Conservation (phyloP, 2,888 invertebrate species). For the Tetanocera ferruginea region DNA sequence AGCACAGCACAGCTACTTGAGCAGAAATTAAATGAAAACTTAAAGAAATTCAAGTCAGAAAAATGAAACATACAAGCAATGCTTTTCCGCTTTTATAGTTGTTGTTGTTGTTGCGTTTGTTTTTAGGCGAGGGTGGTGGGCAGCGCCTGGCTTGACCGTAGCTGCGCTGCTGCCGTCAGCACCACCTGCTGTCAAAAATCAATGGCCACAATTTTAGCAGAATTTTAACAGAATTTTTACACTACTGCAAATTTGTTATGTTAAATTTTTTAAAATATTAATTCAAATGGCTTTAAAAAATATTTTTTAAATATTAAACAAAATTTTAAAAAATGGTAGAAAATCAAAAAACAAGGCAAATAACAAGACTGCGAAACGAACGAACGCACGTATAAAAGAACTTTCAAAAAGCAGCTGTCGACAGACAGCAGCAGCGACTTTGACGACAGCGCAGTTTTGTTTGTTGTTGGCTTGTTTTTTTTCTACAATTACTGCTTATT, state of each 20-base stretch:
- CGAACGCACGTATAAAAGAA: conserved; percentile 9
- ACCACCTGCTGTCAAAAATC: conserved; percentile 19
- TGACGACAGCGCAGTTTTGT: neutral
- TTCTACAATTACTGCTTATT: neutral
- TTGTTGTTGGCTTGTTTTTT: neutral
- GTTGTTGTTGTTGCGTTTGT: neutral
- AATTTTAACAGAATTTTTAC: neutral
- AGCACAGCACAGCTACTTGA: neutral
- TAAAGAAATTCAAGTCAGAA: neutral
- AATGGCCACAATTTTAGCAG: neutral
- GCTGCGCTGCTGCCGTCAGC: neutral
- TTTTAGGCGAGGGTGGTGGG: neutral
- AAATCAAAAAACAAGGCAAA: conserved; percentile 18
- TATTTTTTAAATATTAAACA: neutral
- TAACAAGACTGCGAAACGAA: conserved; percentile 44
- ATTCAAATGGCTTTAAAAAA: neutral
- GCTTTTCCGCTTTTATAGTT: neutral
- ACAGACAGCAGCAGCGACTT: neutral
- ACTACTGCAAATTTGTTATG: neutral
- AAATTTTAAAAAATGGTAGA: neutral
- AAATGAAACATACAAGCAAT: neutral
- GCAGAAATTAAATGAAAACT: neutral
- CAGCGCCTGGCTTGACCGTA: neutral
- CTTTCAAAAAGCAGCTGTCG: conserved; percentile 13
- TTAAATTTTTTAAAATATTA: neutral